A percentile compares a stretch with the other conserved stretches of the same genome.
These are phyloP conservation scores for Scelioninae gen. 2 DNA, from an alignment of 2,888 invertebrate species.

Conservation along the genomic window DNA sequence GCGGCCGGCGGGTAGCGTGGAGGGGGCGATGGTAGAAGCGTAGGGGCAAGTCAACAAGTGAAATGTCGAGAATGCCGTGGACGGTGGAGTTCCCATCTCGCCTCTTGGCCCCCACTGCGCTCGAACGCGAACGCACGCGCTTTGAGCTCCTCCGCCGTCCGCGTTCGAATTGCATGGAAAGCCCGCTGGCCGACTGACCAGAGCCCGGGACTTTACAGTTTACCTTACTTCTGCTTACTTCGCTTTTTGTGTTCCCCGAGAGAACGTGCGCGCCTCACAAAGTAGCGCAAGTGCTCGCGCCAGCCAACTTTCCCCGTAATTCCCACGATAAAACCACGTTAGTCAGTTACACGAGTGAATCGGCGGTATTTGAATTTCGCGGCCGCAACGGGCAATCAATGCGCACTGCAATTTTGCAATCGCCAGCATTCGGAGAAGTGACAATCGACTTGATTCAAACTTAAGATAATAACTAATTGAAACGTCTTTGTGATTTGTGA, in stretches of 20 bases:
- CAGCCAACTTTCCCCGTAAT: slow-evolving; percentile 5
- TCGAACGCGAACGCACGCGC: slow-evolving; percentile 66
- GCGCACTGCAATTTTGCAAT: not conserved
- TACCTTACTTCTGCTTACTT: slow-evolving; percentile 73
- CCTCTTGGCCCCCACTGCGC: slow-evolving; percentile 56
- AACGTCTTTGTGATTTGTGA: too few species aligned
- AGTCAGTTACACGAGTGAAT: not conserved
- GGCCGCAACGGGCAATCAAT: slow-evolving; percentile 44
- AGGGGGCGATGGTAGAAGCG: slow-evolving; percentile 52
- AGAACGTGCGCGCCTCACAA: slow-evolving; percentile 60
- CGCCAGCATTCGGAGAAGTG: too few species aligned
- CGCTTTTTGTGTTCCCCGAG: slow-evolving; percentile 73
- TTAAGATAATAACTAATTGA: too few species aligned
- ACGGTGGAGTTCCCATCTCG: slow-evolving; percentile 62
- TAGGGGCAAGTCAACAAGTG: slow-evolving; percentile 56
- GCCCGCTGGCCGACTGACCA: slow-evolving; percentile 70
- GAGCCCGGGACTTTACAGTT: slow-evolving; percentile 64
- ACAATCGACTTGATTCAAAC: too few species aligned
- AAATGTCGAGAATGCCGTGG: slow-evolving; percentile 67
- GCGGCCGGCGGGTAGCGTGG: too few species aligned
- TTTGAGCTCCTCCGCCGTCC: slow-evolving; percentile 62
- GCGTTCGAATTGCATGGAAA: slow-evolving; percentile 71
- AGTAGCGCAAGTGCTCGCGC: slow-evolving; percentile 45
- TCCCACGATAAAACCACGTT: slow-evolving; percentile 1
- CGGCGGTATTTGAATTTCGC: slow-evolving; percentile 19